These are phyloP conservation scores for Eleginops maclovinus DNA, from an alignment of 2,113 vertebrate genomes.

Conservation along the genomic window DNA sequence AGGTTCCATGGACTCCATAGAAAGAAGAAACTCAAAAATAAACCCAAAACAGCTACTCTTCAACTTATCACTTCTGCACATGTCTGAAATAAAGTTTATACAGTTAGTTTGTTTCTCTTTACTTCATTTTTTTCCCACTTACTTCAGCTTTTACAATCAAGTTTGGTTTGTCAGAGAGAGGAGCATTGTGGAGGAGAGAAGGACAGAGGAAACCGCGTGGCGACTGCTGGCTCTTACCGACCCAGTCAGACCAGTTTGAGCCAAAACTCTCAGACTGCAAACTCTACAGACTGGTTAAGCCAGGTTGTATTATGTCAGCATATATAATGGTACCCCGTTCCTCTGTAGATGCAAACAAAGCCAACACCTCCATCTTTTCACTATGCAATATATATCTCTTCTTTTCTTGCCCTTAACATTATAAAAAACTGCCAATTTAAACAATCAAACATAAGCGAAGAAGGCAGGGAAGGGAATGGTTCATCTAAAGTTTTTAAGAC, in stretches of 20 bases:
- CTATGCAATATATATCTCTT: background rate
- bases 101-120: slow-evolving; percentile 71
- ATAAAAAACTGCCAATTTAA: slow-evolving; percentile 7
- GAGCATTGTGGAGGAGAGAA: slow-evolving; percentile 40
- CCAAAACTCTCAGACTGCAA: background rate
- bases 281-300: slow-evolving; percentile 16
- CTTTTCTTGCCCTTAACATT: background rate
- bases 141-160: slow-evolving; percentile 80
- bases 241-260: no score
- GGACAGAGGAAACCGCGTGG: slow-evolving; percentile 25
- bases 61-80: slow-evolving; percentile 80
- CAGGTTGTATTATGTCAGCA: background rate
- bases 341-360: slow-evolving; percentile 19
- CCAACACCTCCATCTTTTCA: slow-evolving; percentile 19
- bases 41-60: slow-evolving; percentile 81
- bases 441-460: slow-evolving; percentile 7
- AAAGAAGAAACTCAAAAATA: slow-evolving; percentile 77
- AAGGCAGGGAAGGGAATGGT: background rate
- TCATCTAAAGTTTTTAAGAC: background rate
- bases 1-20: slow-evolving; percentile 81
- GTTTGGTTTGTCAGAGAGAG: slow-evolving; percentile 75
- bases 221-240: slow-evolving; percentile 4
- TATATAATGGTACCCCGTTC: background rate
- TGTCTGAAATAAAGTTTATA: slow-evolving; percentile 84
- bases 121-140: slow-evolving; percentile 63